phyloP scores from a whole-genome alignment of 2,888 invertebrate genomes.

The Unio pictorum region DNA sequence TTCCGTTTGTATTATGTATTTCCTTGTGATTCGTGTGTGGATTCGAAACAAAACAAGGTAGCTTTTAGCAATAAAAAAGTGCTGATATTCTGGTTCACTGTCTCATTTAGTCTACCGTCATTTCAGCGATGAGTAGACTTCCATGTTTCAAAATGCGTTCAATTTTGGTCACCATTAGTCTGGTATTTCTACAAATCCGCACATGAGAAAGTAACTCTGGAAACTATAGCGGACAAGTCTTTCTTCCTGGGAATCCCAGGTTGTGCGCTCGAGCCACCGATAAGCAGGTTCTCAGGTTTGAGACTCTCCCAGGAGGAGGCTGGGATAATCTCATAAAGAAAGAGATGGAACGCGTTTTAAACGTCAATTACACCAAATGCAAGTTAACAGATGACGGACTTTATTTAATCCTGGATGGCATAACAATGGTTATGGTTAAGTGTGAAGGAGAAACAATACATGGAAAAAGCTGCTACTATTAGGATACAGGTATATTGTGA shows the following conservation, averaged over 20 bases:
- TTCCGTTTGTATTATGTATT: no score
- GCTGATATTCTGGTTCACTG: no score
- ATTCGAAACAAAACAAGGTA: no score
- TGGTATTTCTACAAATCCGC: no score
- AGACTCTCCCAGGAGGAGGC: slow-evolving; percentile 58
- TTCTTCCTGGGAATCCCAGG: slow-evolving; percentile 15
- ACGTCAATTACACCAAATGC: slow-evolving; percentile 51
- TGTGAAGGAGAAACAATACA: slow-evolving; percentile 33
- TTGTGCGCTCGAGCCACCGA: slow-evolving; percentile 7
- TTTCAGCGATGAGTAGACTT: no score
- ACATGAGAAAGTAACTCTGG: no score
- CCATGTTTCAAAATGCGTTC: no score
- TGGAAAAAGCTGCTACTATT: slow-evolving; percentile 36
- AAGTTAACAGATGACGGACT: slow-evolving; percentile 53
- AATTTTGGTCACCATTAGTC: no score
- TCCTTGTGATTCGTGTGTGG: no score
- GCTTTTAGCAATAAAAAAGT: no score
- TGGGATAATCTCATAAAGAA: slow-evolving; percentile 63
- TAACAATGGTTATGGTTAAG: slow-evolving; percentile 44
- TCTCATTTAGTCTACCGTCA: no score
- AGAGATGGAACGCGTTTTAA: slow-evolving; percentile 46
- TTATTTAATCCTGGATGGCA: slow-evolving; percentile 56
- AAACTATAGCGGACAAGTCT: no score
- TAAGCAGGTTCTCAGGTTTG: slow-evolving; percentile 24
- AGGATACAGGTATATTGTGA: slow-evolving; percentile 31